phyloP scores from a whole-genome alignment of 2,113 vertebrate species.

The Hemiscyllium ocellatum region DNA sequence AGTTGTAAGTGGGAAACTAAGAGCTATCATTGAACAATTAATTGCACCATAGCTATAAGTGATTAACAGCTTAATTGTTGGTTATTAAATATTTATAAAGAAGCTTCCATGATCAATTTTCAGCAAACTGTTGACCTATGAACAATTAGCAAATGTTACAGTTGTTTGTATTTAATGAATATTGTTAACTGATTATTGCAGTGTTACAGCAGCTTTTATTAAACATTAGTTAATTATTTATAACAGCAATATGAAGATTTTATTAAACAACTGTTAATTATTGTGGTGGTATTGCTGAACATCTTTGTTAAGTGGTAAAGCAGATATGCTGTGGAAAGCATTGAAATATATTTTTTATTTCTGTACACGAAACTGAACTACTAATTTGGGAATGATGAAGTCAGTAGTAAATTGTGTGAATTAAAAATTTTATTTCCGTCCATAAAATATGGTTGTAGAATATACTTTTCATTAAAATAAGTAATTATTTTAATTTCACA shows the following conservation, averaged over 20 bases:
- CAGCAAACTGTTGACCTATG: constrained; percentile 34
- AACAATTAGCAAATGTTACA: constrained; percentile 35
- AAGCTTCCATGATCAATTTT: constrained; percentile 35
- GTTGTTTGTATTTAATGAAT: constrained; percentile 37
- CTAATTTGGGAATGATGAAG: background rate
- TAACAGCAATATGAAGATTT: constrained; percentile 35
- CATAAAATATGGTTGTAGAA: background rate
- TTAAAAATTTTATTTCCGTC: background rate
- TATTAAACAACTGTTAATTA: constrained; percentile 36
- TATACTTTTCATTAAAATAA: background rate
- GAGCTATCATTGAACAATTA: constrained; percentile 27
- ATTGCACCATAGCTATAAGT: constrained; percentile 26
- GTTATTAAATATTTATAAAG: constrained; percentile 34
- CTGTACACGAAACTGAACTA: background rate
- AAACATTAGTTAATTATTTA: constrained; percentile 34
- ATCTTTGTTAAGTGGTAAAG: constrained; percentile 19
- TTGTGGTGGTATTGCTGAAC: constrained; percentile 18
- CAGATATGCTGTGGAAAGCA: background rate
- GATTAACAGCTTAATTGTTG: constrained; percentile 33
- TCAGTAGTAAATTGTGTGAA: background rate
- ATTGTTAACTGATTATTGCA: constrained; percentile 37
- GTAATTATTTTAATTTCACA: background rate
- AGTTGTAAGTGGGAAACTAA: constrained; percentile 19
- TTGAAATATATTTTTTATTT: constrained; percentile 8
- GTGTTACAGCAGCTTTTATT: constrained; percentile 37